phyloP scores from a whole-genome alignment of 2,113 vertebrate genomes.

The Ivindomyrus marchei region DNA sequence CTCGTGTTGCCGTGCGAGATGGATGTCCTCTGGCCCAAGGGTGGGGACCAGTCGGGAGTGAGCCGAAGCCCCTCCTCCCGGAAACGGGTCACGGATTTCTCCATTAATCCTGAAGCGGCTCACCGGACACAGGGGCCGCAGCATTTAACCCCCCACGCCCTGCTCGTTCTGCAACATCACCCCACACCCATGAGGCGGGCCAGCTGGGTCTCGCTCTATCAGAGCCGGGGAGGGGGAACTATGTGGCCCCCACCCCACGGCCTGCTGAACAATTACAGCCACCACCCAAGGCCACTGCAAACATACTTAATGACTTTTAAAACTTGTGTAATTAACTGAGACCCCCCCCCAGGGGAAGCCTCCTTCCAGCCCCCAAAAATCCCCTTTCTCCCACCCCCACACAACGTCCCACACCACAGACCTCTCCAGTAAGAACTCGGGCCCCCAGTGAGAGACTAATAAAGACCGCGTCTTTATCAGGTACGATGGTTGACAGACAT shows the following conservation, averaged over 20 bases:
- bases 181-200: conserved; percentile 36
- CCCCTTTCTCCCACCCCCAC: background rate
- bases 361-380: background rate
- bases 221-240: conserved; percentile 42
- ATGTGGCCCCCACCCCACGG: conserved; percentile 23
- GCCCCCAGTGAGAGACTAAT: background rate
- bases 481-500: background rate
- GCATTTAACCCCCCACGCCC: conserved; percentile 54
- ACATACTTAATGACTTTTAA: background rate
- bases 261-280: background rate
- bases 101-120: conserved; percentile 48
- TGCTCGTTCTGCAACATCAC: conserved; percentile 38
- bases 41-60: background rate
- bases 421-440: background rate
- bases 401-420: background rate
- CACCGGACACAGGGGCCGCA: conserved; percentile 45
- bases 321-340: background rate
- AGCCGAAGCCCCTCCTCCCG: conserved; percentile 30
- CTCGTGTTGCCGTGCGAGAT: conserved; percentile 16
- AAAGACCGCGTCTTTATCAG: background rate
- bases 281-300: background rate
- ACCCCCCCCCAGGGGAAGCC: background rate
- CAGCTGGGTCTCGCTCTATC: conserved; percentile 39
- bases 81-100: conserved; percentile 52
- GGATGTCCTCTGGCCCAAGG: conserved; percentile 9